Evolutionary conservation across 1,140 invertebrate species (phyloP), one percentile per base, ranked within the genome.

Genomic region (Ostrea denselamellosa): DNA sequence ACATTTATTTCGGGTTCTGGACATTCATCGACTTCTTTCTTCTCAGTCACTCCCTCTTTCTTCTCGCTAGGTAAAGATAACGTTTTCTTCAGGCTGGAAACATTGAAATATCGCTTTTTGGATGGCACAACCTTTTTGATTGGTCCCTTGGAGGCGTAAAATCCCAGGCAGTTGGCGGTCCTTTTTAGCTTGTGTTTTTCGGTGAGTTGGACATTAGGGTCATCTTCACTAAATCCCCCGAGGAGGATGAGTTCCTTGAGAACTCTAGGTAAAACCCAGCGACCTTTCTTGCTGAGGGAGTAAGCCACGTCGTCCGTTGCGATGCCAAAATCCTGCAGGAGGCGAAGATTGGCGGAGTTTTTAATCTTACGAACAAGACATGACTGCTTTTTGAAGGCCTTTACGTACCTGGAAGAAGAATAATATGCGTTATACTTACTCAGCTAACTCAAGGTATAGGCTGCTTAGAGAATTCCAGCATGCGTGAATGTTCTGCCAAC

Each of bases 281-380:
- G 25, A 19, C 77, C 77, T 52, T 83, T 87, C 51, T 83, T 87
- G 62, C 53, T 83, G 22, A 87, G 56, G 14, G 77, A 87, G 22
- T 83, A 83, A 10, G 58, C 86, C 14, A 83, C 58, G 34, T 62
- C 53, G 10, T 83, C 86, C 2, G 52, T 62, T 17, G 51, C 68
- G 52, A 51, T 96, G 98, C 22, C 99, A 98, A 98, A 97, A 12
- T 87, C 81, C 25, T 87, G n/a, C 12, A 83, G 71, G 14, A 87
- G 34, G 17, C 53, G 53, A 9, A 58, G 52, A 17, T 83, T 83
- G 53, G 77, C n/a, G n/a, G 71, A 54, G n/a, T 83, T 87, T 51
- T 83, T 81, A 7, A 54, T 44, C n/a, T 62, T 54, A 58, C 81
- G n/a, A 10, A 83, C 86, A 54, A 83, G 28, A 58, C 86, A 83